A percentile compares a stretch with the other conserved stretches of the same genome.
Conservation (phyloP, 1,140 invertebrate species). For the Drosophila dunni region DNA sequence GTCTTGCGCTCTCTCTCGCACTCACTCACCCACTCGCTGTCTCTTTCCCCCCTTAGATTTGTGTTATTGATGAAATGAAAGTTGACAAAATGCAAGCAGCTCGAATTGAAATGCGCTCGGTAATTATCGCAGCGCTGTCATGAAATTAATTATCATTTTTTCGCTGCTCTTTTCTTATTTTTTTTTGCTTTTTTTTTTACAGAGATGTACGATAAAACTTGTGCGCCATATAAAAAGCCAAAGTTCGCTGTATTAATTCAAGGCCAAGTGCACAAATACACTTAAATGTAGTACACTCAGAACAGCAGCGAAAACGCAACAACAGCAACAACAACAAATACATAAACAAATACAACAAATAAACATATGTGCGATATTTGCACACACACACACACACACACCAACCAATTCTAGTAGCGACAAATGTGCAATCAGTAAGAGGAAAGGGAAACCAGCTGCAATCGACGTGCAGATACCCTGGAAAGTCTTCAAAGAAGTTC, state of each 20-base stretch:
- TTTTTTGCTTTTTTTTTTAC: slow-evolving; percentile 60
- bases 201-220: slow-evolving; percentile 81
- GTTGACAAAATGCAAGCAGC: slow-evolving; percentile 53
- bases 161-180: no score
- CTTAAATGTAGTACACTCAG: slow-evolving; percentile 16
- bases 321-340: slow-evolving; percentile 2
- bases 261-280: slow-evolving; percentile 76
- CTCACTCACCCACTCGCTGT: background rate
- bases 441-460: background rate
- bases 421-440: slow-evolving; percentile 14
- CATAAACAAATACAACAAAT: background rate
- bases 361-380: slow-evolving; percentile 16
- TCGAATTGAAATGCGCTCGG: slow-evolving; percentile 72
- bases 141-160: slow-evolving; percentile 57
- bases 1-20: slow-evolving; percentile 11
- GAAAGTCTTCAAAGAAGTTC: no score
- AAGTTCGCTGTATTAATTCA: slow-evolving; percentile 83
- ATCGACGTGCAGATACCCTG: background rate
- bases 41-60: background rate
- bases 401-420: background rate
- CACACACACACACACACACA: slow-evolving; percentile 1
- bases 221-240: slow-evolving; percentile 66
- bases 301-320: slow-evolving; percentile 37
- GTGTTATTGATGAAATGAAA: slow-evolving; percentile 49
- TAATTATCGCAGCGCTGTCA: slow-evolving; percentile 60